A percentile compares a stretch with the other conserved stretches of the same genome.
phyloP scores from a whole-genome alignment of 2,113 vertebrate genomes.

The Oreamnos americanus region DNA sequence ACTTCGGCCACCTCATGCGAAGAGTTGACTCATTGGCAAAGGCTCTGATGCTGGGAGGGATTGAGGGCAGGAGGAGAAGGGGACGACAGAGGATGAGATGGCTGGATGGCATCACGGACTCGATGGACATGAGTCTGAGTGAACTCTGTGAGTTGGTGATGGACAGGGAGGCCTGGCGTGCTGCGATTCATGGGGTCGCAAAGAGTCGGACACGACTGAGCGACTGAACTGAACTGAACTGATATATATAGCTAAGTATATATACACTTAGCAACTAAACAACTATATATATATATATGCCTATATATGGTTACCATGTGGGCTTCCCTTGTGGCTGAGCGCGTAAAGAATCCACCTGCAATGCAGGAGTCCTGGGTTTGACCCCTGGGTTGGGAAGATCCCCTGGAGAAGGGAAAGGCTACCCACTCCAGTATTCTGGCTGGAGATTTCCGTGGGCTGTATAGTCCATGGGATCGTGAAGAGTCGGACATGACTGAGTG shows the following conservation, averaged over 20 bases:
- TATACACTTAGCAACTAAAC: not conserved
- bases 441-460: not conserved
- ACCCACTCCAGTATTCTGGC: not conserved
- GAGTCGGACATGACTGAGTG: not conserved
- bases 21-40: no score
- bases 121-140: no score
- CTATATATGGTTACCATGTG: not conserved
- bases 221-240: no score
- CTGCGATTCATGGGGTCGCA: no score
- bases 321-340: not conserved
- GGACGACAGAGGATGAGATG: no score
- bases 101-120: no score
- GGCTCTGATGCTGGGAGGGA: no score
- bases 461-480: not conserved
- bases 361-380: not conserved
- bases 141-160: no score
- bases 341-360: accelerated
- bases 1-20: no score
- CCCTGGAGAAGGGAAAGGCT: not conserved
- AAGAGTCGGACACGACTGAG: no score
- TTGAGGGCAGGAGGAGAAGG: no score
- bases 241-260: not conserved
- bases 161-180: no score
- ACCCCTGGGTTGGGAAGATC: not conserved
- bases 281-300: not conserved